phyloP scores from a whole-genome alignment of 2,888 invertebrate genomes.

The Drosophila kuntzei region DNA sequence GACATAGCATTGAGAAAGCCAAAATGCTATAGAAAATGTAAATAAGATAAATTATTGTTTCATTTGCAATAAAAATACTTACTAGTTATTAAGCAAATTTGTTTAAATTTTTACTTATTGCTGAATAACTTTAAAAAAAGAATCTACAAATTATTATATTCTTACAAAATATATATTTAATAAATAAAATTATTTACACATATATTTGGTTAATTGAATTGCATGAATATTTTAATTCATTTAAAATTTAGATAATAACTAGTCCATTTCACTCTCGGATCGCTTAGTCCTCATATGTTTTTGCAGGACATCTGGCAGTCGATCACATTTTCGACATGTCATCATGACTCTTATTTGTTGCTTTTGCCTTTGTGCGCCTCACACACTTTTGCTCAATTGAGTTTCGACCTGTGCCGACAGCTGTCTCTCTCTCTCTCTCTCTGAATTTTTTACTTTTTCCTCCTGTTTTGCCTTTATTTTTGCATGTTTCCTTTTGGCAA shows the following conservation, averaged over 20 bases:
- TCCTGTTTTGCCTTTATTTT: slow-evolving; percentile 21
- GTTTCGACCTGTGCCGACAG: slow-evolving; percentile 49
- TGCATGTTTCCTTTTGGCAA: slow-evolving; percentile 42
- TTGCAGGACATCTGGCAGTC: slow-evolving; percentile 22
- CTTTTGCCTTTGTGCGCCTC: slow-evolving; percentile 42
- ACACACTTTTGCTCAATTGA: slow-evolving; percentile 61
- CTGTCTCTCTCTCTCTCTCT: slow-evolving; percentile 1
- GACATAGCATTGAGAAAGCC: not conserved
- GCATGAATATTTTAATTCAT: no score
- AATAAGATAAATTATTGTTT: not conserved
- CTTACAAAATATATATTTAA: no score
- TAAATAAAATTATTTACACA: no score
- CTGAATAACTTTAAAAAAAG: no score
- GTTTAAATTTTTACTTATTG: no score
- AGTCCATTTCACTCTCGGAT: not conserved
- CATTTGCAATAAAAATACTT: not conserved
- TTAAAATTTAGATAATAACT: no score
- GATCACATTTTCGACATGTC: not conserved
- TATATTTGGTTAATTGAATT: no score
- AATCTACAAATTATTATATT: no score
- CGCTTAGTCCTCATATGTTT: not conserved
- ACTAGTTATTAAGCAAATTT: no score
- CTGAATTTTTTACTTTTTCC: slow-evolving; percentile 10
- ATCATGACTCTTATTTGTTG: slow-evolving; percentile 30
- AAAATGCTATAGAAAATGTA: not conserved